Evolutionary conservation across 2,888 invertebrate genomes (phyloP), one percentile per base, ranked within the genome.

Genomic region (Aphodius granarius): DNA sequence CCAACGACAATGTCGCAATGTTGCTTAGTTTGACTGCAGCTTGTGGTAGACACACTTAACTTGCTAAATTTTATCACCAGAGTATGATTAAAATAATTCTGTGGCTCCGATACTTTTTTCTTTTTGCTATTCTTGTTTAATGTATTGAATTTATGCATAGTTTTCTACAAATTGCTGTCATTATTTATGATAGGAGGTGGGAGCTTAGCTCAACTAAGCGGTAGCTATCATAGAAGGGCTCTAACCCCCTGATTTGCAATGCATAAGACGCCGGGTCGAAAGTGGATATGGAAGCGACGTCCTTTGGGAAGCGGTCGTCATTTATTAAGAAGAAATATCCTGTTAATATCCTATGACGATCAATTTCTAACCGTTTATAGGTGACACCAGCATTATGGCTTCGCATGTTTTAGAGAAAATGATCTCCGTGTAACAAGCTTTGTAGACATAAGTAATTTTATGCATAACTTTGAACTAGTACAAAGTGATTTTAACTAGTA

Each of bases 251-350:
- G 20, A 43, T 66, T 73, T 66, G 66, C 73, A 73, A 73, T 73
- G 73, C 73, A 66, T 20, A 72, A 63, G 63, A 17, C 18, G 43
- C 16, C 43, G 17, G 72, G 17, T 65, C 18, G 21, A 43, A 17
- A 43, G 21, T 19, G 66, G 23, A 66, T 68, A 68, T n/a, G 73
- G 23, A 43, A 20, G 65, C 66, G 74, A 66, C 74, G 70, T 71
- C 73, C 74, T n/a, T 22, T 21, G 68, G 81, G 80, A 81, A 80
- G 78, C 75, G 76, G 75, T 76, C 78, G 78, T 81, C 80, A 81
- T 82, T 81, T 80, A 80, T 81, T 81, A 80, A 75, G 78, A 76
- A 79, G 80, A 81, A 80, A 81, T 82, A 80, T 81, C 80, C 80
- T 78, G 79, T 78, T 81, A 82, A 81, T 82, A 81, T 82, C 81